phyloP scores from a whole-genome alignment of 2,797 vertebrate species.

The Rhinoraja longicauda region DNA sequence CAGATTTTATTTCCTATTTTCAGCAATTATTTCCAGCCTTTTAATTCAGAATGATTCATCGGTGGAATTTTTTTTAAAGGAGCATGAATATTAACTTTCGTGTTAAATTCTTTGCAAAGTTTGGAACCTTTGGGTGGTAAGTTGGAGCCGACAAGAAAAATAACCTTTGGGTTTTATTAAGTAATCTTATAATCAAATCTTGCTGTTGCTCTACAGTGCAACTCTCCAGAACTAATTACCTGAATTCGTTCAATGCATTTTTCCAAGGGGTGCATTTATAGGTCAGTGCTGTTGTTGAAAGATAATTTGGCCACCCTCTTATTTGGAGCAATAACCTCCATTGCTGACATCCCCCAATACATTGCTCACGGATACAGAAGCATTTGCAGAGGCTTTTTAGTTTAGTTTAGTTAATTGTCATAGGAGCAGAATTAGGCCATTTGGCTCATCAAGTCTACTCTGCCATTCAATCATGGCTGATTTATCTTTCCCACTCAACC shows the following conservation, averaged over 20 bases:
- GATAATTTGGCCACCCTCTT: no score
- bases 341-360: no score
- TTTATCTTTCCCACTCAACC: no score
- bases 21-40: not conserved
- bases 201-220: not conserved
- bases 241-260: not conserved
- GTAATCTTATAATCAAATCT: not conserved
- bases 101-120: not conserved
- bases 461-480: no score
- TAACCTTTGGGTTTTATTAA: constrained; percentile 2
- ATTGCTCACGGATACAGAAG: no score
- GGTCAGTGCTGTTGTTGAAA: no score
- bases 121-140: not conserved
- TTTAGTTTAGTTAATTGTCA: no score
- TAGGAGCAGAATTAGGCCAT: no score
- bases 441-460: no score
- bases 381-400: no score
- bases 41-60: not conserved
- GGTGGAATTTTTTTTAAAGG: not conserved
- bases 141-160: not conserved
- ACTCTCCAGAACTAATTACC: not conserved
- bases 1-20: not conserved
- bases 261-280: no score
- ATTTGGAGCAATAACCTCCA: no score
- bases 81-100: not conserved